Evolutionary conservation across 2,113 vertebrate genomes (phyloP), one percentile per base, ranked within the genome.

Genomic region (Hippoglossus stenolepis): DNA sequence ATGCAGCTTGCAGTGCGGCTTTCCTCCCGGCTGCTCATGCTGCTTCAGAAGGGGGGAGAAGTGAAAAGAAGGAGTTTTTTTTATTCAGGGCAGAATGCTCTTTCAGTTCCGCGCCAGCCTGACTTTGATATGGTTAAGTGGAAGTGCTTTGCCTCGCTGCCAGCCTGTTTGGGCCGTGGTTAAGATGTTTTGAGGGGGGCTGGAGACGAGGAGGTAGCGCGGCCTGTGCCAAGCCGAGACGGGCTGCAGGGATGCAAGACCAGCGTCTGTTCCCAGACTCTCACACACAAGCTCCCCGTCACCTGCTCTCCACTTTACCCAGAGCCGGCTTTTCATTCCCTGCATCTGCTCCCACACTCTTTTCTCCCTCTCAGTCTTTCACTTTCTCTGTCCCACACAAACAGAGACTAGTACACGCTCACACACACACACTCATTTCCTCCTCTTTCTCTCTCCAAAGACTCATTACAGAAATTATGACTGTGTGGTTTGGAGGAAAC

Each of bases 121-220:
- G 84, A 78, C 87, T 93, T 92, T 93, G 89, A 93, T 90, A 87
- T 91, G 87, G 87, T 90, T 88, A 91, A 93, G 88, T 85, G 88
- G 82, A 89, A 82, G 71, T 62, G 84, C 88, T 93, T 89, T 91
- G 82, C 89, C 65, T 71, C 26, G 47, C 74, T 91, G 89, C 90
- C 87, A 90, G 86, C 77, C 76, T 84, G 84, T 85, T 91, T 77
- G 84, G 78, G 82, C 77, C 79, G 15, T 65, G 80, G 86, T 65
- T 85, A 86, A 84, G 85, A 80, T 58, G 85, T 83, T 89, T 89
- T 89, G 80, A 87, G 79, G 70, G 83, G 73, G 82, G 66, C 60
- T 76, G 71, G 66, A 79, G 66, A 83, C 20, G 79, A 80, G 51
- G 75, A 78, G 87, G 28, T 26, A 47, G 71, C n/a, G 56, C 65